A percentile compares a stretch with the other conserved stretches of the same genome.
These are phyloP conservation scores for Gallinago solitaria DNA, from an alignment of 2,797 vertebrate species.

Conservation along the genomic window DNA sequence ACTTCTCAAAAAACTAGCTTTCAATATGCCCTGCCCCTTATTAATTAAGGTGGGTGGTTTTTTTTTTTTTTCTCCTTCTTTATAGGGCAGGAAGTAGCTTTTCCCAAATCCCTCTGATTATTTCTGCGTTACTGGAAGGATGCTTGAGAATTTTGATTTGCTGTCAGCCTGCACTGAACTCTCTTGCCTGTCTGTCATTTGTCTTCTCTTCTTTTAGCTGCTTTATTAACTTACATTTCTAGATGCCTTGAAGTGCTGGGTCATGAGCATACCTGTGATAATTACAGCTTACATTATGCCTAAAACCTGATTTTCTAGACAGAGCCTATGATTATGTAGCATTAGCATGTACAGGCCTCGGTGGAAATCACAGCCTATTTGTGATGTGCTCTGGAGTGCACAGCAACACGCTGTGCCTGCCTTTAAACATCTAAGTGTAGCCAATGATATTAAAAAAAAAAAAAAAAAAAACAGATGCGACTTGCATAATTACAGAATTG, in stretches of 20 bases:
- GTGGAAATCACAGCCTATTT: background rate
- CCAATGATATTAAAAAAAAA: background rate
- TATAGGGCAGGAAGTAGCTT: background rate
- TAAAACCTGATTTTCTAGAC: background rate
- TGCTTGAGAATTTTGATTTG: background rate
- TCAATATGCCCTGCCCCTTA: background rate
- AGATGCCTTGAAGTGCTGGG: background rate
- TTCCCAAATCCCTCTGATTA: background rate
- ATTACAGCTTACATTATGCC: background rate
- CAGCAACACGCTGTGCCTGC: background rate
- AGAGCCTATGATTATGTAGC: slow-evolving; percentile 13
- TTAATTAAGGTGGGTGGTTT: background rate
- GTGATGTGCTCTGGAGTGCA: background rate
- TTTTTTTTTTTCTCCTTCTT: background rate
- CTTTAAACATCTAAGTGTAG: background rate
- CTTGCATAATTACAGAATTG: background rate
- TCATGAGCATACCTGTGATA: background rate
- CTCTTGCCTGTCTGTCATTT: background rate
- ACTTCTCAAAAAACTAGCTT: background rate
- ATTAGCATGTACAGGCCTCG: background rate
- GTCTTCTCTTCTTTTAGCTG: background rate
- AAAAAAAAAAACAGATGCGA: background rate
- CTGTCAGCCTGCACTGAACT: background rate
- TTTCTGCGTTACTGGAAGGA: background rate
- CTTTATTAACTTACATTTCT: background rate